These are phyloP conservation scores for Eristalis tenax DNA, from an alignment of 2,888 invertebrate species.

Conservation along the genomic window DNA sequence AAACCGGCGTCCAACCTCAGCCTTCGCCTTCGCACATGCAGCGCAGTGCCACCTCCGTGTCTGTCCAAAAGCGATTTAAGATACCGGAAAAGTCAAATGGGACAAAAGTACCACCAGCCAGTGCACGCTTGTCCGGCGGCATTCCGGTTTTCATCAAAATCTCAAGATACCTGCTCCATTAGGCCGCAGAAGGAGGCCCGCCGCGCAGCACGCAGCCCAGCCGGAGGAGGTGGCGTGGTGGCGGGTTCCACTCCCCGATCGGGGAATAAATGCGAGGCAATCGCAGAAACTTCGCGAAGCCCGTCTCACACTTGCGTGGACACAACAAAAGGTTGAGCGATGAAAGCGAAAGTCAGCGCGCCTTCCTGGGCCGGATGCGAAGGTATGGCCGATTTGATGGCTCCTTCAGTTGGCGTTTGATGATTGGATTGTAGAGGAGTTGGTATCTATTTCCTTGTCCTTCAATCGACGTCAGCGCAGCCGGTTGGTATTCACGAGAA, in stretches of 20 bases:
- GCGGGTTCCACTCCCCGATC: neutral
- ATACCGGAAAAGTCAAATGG: slow-evolving; percentile 1
- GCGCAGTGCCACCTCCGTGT: neutral
- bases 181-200: neutral
- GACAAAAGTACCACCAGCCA: neutral
- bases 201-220: neutral
- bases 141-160: slow-evolving; percentile 1
- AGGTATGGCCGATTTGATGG: neutral
- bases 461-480: neutral
- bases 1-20: neutral
- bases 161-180: neutral
- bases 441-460: neutral
- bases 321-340: neutral
- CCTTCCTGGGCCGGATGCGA: neutral
- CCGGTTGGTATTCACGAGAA: neutral
- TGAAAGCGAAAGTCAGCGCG: neutral
- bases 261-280: neutral
- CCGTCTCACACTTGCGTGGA: neutral
- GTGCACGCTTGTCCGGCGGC: neutral
- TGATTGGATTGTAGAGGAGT: neutral
- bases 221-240: too few relatives aligned
- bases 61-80: neutral
- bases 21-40: neutral
- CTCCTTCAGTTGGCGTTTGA: neutral
- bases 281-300: neutral